A percentile compares a stretch with the other conserved stretches of the same genome.
Evolutionary conservation across 1,140 invertebrate genomes (phyloP).

Genomic region (Sycophaga agraensis): DNA sequence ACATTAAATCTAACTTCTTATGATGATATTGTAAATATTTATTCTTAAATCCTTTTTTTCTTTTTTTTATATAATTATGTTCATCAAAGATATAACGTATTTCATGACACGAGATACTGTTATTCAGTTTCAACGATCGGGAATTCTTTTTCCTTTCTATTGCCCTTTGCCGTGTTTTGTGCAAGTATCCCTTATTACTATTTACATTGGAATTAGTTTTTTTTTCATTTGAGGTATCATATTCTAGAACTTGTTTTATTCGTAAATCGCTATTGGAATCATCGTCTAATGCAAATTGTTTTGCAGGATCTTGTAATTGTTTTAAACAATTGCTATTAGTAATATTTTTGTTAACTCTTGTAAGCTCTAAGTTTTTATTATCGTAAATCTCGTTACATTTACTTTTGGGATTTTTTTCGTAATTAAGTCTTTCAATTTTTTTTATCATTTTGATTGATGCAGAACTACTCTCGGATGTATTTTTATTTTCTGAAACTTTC

Average conservation of each 20-base stretch:
- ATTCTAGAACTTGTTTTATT: too few species aligned
- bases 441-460: background rate
- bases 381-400: background rate
- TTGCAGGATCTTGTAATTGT: too few species aligned
- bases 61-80: background rate
- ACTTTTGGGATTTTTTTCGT: conserved; percentile 4
- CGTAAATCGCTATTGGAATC: too few species aligned
- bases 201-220: background rate
- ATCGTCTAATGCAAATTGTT: background rate
- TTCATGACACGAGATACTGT: background rate
- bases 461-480: background rate
- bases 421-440: conserved; percentile 4
- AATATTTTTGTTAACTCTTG: too few species aligned
- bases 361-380: too few species aligned
- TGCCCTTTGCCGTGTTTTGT: background rate
- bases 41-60: conserved; percentile 2
- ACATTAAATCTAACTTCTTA: background rate
- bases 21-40: background rate
- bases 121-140: background rate
- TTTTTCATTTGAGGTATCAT: background rate
- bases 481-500: background rate
- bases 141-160: background rate
- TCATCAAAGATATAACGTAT: background rate
- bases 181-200: background rate
- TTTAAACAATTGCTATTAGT: too few species aligned